phyloP scores from a whole-genome alignment of 2,888 invertebrate species.

The Andrena camellia region DNA sequence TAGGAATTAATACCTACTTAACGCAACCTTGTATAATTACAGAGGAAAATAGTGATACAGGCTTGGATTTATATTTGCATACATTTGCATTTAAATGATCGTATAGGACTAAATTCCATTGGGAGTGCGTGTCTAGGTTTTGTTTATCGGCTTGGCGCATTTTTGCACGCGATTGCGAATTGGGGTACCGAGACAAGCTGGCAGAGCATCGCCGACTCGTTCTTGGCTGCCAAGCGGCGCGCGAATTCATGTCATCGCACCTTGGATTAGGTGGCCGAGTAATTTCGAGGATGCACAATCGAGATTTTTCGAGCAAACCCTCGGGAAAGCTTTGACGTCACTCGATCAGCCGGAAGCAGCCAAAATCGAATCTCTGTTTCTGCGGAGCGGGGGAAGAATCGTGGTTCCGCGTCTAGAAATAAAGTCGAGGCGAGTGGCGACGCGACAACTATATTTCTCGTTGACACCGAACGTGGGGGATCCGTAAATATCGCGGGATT shows the following conservation, averaged over 20 bases:
- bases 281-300: slow-evolving; percentile 42
- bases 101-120: not conserved
- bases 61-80: too few relatives aligned
- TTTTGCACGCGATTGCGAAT: slow-evolving; percentile 43
- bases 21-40: not conserved
- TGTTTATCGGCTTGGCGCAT: slow-evolving; percentile 42
- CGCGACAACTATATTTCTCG: slow-evolving; percentile 49
- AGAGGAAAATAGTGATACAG: too few relatives aligned
- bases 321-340: slow-evolving; percentile 64
- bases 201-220: slow-evolving; percentile 36
- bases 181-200: slow-evolving; percentile 56
- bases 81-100: too few relatives aligned
- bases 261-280: slow-evolving; percentile 48
- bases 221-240: slow-evolving; percentile 61
- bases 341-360: slow-evolving; percentile 49
- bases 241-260: slow-evolving; percentile 70
- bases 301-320: slow-evolving; percentile 53
- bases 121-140: not conserved
- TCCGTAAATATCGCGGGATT: slow-evolving; percentile 30
- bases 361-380: slow-evolving; percentile 60
- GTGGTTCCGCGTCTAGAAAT: slow-evolving; percentile 73
- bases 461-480: slow-evolving; percentile 36
- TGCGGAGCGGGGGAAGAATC: slow-evolving; percentile 54
- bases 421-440: slow-evolving; percentile 63
- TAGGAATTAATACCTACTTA: too few relatives aligned